Evolutionary conservation across 2,797 vertebrate genomes (phyloP), one percentile per base, ranked within the genome.

Genomic region (Trichosurus vulpecula): DNA sequence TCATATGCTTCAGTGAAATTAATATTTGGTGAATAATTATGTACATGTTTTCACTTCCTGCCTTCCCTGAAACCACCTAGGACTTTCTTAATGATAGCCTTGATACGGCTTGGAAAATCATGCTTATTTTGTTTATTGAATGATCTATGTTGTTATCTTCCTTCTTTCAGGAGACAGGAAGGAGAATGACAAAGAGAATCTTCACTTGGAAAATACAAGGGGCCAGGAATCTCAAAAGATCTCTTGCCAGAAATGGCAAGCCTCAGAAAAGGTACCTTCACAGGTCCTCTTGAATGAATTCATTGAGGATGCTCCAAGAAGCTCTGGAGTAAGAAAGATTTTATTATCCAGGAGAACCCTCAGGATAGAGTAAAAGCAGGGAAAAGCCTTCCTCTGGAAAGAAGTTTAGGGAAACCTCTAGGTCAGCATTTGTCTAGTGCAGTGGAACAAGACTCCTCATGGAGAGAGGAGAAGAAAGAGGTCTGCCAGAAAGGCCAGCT

Each of bases 161-260:
- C 47, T 92, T 93, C 52, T 96, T 97, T 87, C 51, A 98, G 97
- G 96, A 92, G 94, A 94, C 14, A 96, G 95, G 56, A 96, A 93
- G 51, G 97, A 98, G 54, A 97, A 97, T 91, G 97, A 98, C 96
- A 98, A 98, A 95, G 98, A 98, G 57, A 98, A 98, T 87, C 81
- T 97, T 6, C 97, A 98, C 55, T 54, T 97, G 96, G 97, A 97
- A 96, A 97, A 97, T 35, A 93, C 95, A 29, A 96, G 92, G 66
- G 95, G 55, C 91, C 97, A 97, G 92, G 97, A 94, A 9, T 66
- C 87, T 54, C 87, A 53, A 1, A 96, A 89, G 6, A 90, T 58
- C 25, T 90, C 52, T 54, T 90, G 93, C 56, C 56, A 57, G 56
- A 57, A 57, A 57, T 92, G 94, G 54, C 96, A 81, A 3, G n/a